Evolutionary conservation across 2,113 vertebrate genomes (phyloP), one percentile per base, ranked within the genome.

Genomic region (Lates calcarifer): DNA sequence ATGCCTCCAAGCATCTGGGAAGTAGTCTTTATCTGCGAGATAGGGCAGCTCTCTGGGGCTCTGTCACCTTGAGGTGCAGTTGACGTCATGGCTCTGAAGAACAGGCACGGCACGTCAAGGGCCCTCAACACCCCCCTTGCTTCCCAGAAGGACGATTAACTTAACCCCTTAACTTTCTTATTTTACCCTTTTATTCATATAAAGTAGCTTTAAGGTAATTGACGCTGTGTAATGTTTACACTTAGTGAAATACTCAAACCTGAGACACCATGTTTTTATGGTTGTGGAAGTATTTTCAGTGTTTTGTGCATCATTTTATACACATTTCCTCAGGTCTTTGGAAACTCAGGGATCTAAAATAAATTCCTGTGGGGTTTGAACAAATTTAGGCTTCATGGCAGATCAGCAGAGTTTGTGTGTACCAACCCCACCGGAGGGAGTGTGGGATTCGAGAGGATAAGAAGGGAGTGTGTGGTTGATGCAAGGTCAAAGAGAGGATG

Each of bases 11-110:
- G 71, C 13, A n/a, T n/a, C n/a, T n/a, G 0, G 37, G 15, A 49
- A 68, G 69, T 22, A 43, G 68, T 73, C 81, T 89, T 90, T 84
- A 89, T 93, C 88, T 63, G 81, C 12, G 47, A 77, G 90, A 88
- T 63, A 88, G 71, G 69, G 74, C 90, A 70, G 81, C 84, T 74
- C 84, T 83, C 85, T 49, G 57, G 78, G 67, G 87, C 83, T 65
- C 74, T 80, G 86, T 91, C 91, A 92, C 92, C 91, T 91, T 89
- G 86, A 89, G 89, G 91, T 90, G 88, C 72, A 55, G 84, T 81
- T 91, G 90, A 91, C 87, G 85, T 93, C 91, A 93, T 9, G 5
- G 74, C 58, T 61, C 70, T 72, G 31, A 74, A 86, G 83, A 83
- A 45, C 84, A 79, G 13, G 63, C 76, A 45, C 5, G 10, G 49